These are phyloP conservation scores for Grammomys dolichurus DNA, from an alignment of 2,113 vertebrate genomes.

Conservation along the genomic window DNA sequence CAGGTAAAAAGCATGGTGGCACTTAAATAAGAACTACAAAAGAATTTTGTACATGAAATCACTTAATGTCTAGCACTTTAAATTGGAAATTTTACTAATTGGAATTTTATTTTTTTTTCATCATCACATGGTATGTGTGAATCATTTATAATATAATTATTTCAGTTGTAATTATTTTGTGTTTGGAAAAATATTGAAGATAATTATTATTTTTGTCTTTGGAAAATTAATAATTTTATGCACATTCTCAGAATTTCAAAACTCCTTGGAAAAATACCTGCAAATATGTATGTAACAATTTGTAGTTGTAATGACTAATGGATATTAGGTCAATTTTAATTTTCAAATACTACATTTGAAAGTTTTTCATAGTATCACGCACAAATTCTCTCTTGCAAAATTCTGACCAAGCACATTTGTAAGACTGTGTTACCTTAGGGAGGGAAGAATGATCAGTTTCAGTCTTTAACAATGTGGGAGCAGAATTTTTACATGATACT, in stretches of 20 bases:
- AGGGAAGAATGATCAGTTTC: too few relatives aligned
- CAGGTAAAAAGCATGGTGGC: slow-evolving; percentile 74
- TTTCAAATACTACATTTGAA: not conserved
- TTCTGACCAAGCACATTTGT: not conserved
- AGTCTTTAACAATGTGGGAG: not conserved
- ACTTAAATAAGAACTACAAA: slow-evolving; percentile 74
- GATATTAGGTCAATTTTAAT: not conserved
- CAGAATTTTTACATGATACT: not conserved
- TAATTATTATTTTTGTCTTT: not conserved
- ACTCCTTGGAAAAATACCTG: not conserved
- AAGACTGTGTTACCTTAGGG: not conserved
- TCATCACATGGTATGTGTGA: slow-evolving; percentile 73
- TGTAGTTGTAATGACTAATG: not conserved
- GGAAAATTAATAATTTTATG: not conserved
- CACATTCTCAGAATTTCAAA: not conserved
- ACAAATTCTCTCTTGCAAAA: not conserved
- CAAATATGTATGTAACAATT: not conserved
- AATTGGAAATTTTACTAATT: slow-evolving; percentile 76
- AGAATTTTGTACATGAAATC: slow-evolving; percentile 78
- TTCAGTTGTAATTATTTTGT: not conserved
- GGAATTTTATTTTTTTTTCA: slow-evolving; percentile 70
- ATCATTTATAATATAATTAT: slow-evolving; percentile 62
- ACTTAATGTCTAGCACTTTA: not conserved
- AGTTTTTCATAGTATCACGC: not conserved
- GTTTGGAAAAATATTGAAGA: not conserved